Percentiles rank a stretch among this genome's conserved stretches.
Conservation (phyloP, 35 echinoderm and acorn worm species). For the Apostichopus californicus region DNA sequence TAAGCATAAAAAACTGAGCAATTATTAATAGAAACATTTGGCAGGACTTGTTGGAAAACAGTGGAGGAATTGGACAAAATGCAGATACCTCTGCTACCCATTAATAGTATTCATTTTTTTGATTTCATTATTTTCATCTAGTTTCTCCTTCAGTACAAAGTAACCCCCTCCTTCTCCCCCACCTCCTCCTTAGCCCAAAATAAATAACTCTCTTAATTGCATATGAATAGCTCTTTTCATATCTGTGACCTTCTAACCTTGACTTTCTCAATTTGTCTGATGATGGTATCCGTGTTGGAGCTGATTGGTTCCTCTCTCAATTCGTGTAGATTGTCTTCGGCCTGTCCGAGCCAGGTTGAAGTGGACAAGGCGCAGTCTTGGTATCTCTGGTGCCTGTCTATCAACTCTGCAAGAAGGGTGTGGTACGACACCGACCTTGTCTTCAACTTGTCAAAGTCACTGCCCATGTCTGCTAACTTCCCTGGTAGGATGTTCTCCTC, state of each 20-base stretch:
- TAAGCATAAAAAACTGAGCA: neutral
- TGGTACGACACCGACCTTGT: constrained; percentile 61
- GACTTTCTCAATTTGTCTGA: constrained; percentile 72
- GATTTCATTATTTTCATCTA: too few species aligned
- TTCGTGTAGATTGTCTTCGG: constrained; percentile 67
- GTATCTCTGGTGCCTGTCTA: constrained; percentile 78
- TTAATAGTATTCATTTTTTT: too few species aligned
- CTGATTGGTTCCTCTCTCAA: constrained; percentile 78
- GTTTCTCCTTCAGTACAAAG: too few species aligned
- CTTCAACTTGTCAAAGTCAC: constrained; percentile 89
- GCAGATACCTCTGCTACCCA: too few species aligned
- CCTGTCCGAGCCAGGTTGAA: constrained; percentile 68
- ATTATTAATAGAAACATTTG: too few species aligned
- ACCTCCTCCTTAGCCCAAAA: too few species aligned
- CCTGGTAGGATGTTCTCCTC: constrained; percentile 72
- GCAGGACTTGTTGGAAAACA: too few species aligned
- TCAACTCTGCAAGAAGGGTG: constrained; percentile 65
- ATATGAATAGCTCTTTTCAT: too few species aligned
- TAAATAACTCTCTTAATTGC: too few species aligned
- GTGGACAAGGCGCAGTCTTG: constrained; percentile 44
- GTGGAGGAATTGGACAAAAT: too few species aligned
- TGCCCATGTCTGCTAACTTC: constrained; percentile 60
- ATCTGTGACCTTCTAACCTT: constrained; percentile 50
- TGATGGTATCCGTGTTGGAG: constrained; percentile 71
- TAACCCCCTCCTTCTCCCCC: too few species aligned